Conservation (phyloP, 2,113 vertebrate genomes). For the Strigops habroptila region DNA sequence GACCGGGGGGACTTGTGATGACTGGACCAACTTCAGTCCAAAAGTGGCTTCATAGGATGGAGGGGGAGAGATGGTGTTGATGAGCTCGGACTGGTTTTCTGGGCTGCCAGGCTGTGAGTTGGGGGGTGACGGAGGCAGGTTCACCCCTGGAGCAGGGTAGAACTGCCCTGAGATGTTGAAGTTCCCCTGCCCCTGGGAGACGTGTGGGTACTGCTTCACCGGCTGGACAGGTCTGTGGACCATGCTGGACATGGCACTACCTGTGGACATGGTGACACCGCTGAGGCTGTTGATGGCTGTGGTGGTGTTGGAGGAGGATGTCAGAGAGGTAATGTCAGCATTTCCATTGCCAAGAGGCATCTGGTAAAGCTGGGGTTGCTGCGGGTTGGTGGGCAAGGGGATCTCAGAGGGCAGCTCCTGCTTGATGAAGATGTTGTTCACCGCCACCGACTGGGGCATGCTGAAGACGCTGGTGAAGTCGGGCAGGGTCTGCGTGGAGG, state of each 20-base stretch:
- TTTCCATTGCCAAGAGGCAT: conserved; percentile 65
- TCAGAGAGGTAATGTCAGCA: conserved; percentile 71
- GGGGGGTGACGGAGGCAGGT: conserved; percentile 87
- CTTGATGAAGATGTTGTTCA: conserved; percentile 87
- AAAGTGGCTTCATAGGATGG: conserved; percentile 78
- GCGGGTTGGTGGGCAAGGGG: conserved; percentile 66
- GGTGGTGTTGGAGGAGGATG: conserved; percentile 50
- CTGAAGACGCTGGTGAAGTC: conserved; percentile 93
- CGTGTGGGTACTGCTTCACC: conserved; percentile 1
- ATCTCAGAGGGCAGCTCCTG: conserved; percentile 76
- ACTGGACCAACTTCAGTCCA: conserved; percentile 75
- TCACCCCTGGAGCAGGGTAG: conserved; percentile 75
- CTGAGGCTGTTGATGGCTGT: conserved; percentile 81
- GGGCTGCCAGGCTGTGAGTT: conserved; percentile 91
- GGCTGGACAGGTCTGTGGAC: not conserved
- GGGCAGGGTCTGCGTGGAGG: conserved; percentile 81
- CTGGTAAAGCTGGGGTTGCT: conserved; percentile 82
- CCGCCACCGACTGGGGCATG: conserved; percentile 77
- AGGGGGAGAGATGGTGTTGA: conserved; percentile 72
- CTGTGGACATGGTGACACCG: conserved; percentile 67
- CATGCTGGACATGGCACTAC: not conserved
- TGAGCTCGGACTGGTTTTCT: conserved; percentile 80
- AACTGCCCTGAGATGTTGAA: conserved; percentile 75
- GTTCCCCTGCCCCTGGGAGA: conserved; percentile 43
- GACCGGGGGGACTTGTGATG: conserved; percentile 63